phyloP scores from a whole-genome alignment of 2,113 vertebrate genomes.

The Stegastes partitus region DNA sequence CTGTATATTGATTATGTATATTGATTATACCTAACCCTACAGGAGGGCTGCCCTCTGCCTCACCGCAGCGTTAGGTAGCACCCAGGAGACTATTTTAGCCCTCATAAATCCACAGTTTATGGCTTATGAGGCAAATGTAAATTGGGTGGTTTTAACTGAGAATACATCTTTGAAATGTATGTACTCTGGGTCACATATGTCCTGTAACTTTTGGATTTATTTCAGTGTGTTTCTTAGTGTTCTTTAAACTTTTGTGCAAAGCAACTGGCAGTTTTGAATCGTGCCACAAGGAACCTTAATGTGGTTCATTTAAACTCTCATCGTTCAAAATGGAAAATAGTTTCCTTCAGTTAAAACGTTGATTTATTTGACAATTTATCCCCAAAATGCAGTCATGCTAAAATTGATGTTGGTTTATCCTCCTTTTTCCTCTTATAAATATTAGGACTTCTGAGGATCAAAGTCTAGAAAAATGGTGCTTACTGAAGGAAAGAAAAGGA shows the following conservation, averaged over 20 bases:
- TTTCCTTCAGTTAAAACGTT: background rate
- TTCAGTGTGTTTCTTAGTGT: background rate
- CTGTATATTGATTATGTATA: constrained; percentile 86
- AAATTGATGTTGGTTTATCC: constrained; percentile 1
- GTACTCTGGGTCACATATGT: background rate
- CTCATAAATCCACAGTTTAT: background rate
- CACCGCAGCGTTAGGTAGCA: constrained; percentile 54
- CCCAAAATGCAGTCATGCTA: background rate
- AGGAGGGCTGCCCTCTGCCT: constrained; percentile 56
- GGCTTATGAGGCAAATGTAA: too few species aligned
- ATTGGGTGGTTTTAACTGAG: too few species aligned
- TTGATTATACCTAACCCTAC: constrained; percentile 80
- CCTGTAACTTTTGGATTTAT: background rate
- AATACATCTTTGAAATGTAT: background rate
- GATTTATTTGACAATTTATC: background rate
- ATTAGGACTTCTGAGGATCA: background rate
- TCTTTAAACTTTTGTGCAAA: background rate
- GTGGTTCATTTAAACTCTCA: background rate
- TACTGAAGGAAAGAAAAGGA: constrained; percentile 38
- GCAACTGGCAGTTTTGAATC: background rate
- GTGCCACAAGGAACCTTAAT: too few species aligned
- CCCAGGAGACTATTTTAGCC: constrained; percentile 50
- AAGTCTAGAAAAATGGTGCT: constrained; percentile 5
- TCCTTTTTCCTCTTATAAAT: background rate
- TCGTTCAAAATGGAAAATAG: background rate